Conservation (phyloP, 2,888 invertebrate species). For the Andrena dorsata region DNA sequence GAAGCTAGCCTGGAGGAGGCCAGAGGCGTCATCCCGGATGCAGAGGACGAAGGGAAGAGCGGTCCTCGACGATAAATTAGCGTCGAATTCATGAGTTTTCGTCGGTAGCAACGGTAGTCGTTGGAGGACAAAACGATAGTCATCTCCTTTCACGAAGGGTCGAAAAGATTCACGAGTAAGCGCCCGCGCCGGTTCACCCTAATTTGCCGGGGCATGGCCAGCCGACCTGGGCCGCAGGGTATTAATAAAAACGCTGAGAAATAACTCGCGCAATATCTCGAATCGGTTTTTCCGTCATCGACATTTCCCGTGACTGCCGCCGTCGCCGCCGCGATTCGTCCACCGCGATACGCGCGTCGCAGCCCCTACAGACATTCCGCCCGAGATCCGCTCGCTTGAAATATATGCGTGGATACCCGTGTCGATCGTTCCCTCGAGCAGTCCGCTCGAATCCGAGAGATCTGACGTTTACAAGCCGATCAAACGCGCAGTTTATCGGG, state of each 20-base stretch:
- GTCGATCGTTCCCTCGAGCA: conserved; percentile 42
- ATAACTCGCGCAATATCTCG: conserved; percentile 74
- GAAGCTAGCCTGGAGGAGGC: conserved; percentile 22
- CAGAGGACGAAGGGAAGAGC: conserved; percentile 27
- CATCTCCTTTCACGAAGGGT: conserved; percentile 73
- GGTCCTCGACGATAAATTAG: conserved; percentile 69
- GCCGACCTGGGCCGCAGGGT: conserved; percentile 40
- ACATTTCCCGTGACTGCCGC: conserved; percentile 10
- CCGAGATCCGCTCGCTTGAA: background rate
- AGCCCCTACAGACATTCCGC: background rate
- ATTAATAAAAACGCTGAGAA: conserved; percentile 77
- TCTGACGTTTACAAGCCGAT: conserved; percentile 60
- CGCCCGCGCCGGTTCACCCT: conserved; percentile 67
- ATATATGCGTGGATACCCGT: conserved; percentile 48
- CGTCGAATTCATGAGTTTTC: conserved; percentile 72
- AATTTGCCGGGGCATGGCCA: conserved; percentile 67
- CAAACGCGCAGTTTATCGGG: conserved; percentile 57
- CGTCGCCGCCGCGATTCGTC: conserved; percentile 28
- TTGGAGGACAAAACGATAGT: conserved; percentile 73
- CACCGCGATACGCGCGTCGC: conserved; percentile 36
- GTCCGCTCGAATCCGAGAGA: conserved; percentile 11
- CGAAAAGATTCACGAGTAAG: conserved; percentile 71
- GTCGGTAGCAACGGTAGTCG: conserved; percentile 75
- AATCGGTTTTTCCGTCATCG: conserved; percentile 65
- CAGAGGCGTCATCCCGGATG: conserved; percentile 62